Conservation (phyloP, 2,888 invertebrate species). For the Yponomeuta sedellus region DNA sequence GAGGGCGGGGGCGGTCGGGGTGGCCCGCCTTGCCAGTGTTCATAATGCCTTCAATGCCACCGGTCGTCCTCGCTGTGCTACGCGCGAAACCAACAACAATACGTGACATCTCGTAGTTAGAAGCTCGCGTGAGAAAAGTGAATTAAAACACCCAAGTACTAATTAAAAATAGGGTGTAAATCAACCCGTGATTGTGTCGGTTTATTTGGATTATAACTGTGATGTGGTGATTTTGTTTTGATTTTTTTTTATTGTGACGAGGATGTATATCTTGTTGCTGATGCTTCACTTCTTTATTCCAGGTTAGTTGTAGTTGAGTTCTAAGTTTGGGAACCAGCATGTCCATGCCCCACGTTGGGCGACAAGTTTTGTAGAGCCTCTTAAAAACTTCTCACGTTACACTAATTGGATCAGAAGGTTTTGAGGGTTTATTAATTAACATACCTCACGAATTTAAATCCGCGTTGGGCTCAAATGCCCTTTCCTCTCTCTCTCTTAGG, state of each 20-base stretch:
- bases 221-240: constrained; percentile 53
- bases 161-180: constrained; percentile 4
- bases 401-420: no score
- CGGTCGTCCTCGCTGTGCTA: not conserved
- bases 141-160: not conserved
- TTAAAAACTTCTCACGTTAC: not conserved
- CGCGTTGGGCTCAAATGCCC: no score
- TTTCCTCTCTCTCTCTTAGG: no score
- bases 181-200: constrained; percentile 6
- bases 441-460: no score
- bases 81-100: constrained; percentile 4
- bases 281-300: constrained; percentile 60
- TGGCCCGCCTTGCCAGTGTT: not conserved
- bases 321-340: not conserved
- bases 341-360: constrained; percentile 27
- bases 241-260: constrained; percentile 43
- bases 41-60: not conserved
- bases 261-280: constrained; percentile 64
- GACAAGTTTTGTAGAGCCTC: constrained; percentile 20
- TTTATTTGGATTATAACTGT: constrained; percentile 2
- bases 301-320: constrained; percentile 30
- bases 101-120: constrained; percentile 13
- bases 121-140: not conserved
- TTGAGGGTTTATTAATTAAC: no score
- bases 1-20: not conserved